These are phyloP conservation scores for Dufourea novaeangliae DNA, from an alignment of 1,140 invertebrate species.

Conservation along the genomic window DNA sequence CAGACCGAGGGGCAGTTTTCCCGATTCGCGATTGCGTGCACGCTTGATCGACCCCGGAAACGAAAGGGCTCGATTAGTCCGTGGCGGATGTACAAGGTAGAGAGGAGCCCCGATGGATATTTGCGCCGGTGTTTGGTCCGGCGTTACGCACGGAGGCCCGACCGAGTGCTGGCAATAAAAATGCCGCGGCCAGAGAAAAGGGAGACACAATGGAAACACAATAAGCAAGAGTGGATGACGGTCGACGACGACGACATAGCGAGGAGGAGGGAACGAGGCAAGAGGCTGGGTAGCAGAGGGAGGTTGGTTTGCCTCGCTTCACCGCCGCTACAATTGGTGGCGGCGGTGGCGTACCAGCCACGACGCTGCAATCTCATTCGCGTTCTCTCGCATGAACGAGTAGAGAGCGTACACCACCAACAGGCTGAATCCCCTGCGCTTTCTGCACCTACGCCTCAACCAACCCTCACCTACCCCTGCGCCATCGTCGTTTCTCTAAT, in stretches of 20 bases:
- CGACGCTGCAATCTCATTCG: slow-evolving; percentile 76
- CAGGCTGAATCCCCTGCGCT: slow-evolving; percentile 53
- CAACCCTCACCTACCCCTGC: not conserved
- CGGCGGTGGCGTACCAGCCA: slow-evolving; percentile 56
- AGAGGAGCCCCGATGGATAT: slow-evolving; percentile 63
- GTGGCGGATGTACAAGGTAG: slow-evolving; percentile 35
- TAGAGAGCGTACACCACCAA: slow-evolving; percentile 54
- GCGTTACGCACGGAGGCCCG: slow-evolving; percentile 53
- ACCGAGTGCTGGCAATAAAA: slow-evolving; percentile 57
- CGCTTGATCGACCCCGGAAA: slow-evolving; percentile 51
- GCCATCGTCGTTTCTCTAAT: slow-evolving; percentile 18
- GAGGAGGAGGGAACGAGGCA: slow-evolving; percentile 53
- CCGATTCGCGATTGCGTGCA: slow-evolving; percentile 49
- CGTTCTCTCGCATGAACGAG: slow-evolving; percentile 73
- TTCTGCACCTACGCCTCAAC: slow-evolving; percentile 57
- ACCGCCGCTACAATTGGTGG: slow-evolving; percentile 70
- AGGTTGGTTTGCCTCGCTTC: slow-evolving; percentile 46
- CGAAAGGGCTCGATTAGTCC: slow-evolving; percentile 40
- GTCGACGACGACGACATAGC: slow-evolving; percentile 53
- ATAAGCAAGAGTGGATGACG: slow-evolving; percentile 69
- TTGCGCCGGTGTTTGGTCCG: slow-evolving; percentile 40
- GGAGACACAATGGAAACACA: slow-evolving; percentile 69
- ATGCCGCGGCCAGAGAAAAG: slow-evolving; percentile 67
- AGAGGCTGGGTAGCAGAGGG: slow-evolving; percentile 29
- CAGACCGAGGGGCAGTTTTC: slow-evolving; percentile 14